phyloP scores from a whole-genome alignment of 1,140 invertebrate genomes.

The Pseudomyrmex concolor region DNA sequence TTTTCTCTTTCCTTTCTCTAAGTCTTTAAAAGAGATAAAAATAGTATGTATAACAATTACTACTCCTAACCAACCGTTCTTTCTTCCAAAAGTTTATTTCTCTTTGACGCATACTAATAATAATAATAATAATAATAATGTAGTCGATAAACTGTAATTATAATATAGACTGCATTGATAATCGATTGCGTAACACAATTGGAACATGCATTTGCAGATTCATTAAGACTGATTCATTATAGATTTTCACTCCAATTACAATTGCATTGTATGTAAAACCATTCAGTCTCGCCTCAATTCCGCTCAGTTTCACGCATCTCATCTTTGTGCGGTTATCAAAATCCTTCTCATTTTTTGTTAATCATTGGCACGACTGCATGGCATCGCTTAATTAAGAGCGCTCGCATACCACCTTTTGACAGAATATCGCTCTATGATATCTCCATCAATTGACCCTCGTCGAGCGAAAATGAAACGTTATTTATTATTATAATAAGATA shows the following conservation, averaged over 20 bases:
- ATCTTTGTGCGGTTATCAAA: constrained; percentile 53
- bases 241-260: background rate
- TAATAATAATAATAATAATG: background rate
- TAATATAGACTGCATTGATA: background rate
- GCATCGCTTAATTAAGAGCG: constrained; percentile 73
- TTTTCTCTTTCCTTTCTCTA: background rate
- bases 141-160: background rate
- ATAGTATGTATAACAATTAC: background rate
- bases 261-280: background rate
- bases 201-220: constrained; percentile 14
- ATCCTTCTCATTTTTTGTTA: constrained; percentile 64
- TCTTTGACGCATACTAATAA: too few species aligned
- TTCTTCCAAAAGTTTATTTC: too few species aligned
- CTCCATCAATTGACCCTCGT: constrained; percentile 55
- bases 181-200: background rate
- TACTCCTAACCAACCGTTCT: background rate
- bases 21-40: background rate
- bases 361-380: constrained; percentile 78
- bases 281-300: constrained; percentile 27
- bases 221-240: constrained; percentile 15
- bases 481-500: background rate
- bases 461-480: constrained; percentile 1
- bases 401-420: constrained; percentile 65
- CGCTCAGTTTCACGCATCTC: constrained; percentile 48
- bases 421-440: constrained; percentile 12